These are phyloP conservation scores for Lathronympha strigana DNA, from an alignment of 2,888 invertebrate species.

Conservation along the genomic window DNA sequence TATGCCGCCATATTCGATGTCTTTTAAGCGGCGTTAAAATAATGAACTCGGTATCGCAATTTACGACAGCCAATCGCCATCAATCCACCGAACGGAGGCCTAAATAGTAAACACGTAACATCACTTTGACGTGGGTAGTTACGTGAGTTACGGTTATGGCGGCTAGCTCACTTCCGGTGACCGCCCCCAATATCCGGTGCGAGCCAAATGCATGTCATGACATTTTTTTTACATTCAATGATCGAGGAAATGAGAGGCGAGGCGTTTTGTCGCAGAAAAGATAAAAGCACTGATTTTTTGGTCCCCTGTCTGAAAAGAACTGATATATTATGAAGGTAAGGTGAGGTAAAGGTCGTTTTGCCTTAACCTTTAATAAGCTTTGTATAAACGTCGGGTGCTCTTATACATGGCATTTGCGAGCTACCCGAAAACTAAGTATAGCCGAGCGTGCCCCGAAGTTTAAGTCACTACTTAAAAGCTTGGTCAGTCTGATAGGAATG, in stretches of 20 bases:
- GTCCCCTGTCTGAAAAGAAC: neutral
- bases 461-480: no score
- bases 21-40: slow-evolving; percentile 39
- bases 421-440: no score
- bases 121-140: slow-evolving; percentile 60
- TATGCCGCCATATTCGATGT: slow-evolving; percentile 27
- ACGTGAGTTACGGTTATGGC: slow-evolving; percentile 71
- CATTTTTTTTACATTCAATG: slow-evolving; percentile 29
- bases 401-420: no score
- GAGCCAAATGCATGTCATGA: slow-evolving; percentile 49
- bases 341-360: no score
- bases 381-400: no score
- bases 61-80: slow-evolving; percentile 55
- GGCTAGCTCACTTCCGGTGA: slow-evolving; percentile 57
- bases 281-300: no score
- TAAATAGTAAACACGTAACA: slow-evolving; percentile 67
- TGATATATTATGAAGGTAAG: no score
- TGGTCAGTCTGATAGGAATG: no score
- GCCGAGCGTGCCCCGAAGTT: no score
- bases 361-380: no score
- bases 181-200: slow-evolving; percentile 60
- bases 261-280: neutral
- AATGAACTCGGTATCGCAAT: slow-evolving; percentile 41
- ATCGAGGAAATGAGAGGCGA: neutral
- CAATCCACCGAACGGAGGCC: slow-evolving; percentile 58